Evolutionary conservation across 2,888 invertebrate genomes (phyloP).

Genomic region (Adelphocoris suturalis): DNA sequence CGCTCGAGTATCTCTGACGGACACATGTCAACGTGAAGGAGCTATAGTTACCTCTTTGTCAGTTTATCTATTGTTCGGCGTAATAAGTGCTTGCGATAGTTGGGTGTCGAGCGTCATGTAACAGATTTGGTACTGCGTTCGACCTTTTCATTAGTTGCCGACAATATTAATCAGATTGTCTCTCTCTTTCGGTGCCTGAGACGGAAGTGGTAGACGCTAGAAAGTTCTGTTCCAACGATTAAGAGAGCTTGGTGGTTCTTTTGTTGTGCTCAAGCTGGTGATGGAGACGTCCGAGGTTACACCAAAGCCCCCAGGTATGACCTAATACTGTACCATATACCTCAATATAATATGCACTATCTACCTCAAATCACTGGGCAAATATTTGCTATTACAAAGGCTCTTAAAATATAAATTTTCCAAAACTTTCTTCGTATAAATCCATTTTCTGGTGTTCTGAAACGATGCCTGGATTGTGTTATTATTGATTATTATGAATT

Average conservation of each 20-base stretch:
- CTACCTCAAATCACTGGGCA: not conserved
- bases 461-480: too few relatives aligned
- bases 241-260: not conserved
- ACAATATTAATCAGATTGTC: too few relatives aligned
- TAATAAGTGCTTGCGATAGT: not conserved
- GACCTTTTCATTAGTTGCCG: not conserved
- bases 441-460: too few relatives aligned
- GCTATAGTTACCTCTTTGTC: too few relatives aligned
- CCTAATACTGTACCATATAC: too few relatives aligned
- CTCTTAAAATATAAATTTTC: too few relatives aligned
- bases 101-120: not conserved
- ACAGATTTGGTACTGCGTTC: not conserved
- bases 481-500: too few relatives aligned
- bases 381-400: too few relatives aligned
- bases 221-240: not conserved
- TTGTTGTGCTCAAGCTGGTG: not conserved
- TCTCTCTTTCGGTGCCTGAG: not conserved
- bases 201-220: not conserved
- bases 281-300: slow-evolving; percentile 7
- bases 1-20: not conserved
- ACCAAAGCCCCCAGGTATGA: not conserved
- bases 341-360: not conserved
- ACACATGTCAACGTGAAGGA: not conserved
- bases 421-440: too few relatives aligned
- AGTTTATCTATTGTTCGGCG: not conserved